phyloP scores from a whole-genome alignment of 2,113 vertebrate species.

The Elanus axillaris region DNA sequence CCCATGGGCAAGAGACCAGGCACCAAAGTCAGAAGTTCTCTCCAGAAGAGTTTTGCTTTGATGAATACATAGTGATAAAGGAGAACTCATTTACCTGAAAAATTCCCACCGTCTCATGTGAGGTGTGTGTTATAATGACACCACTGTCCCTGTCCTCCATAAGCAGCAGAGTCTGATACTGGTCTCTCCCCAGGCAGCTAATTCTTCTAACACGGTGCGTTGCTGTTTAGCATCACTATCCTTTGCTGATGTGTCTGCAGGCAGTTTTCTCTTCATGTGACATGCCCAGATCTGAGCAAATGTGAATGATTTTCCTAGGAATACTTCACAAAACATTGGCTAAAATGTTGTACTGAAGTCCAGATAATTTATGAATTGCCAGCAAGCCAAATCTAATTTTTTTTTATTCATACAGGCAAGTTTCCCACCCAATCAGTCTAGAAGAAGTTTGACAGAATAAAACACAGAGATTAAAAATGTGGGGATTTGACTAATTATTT shows the following conservation, averaged over 20 bases:
- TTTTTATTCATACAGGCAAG: background rate
- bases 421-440: background rate
- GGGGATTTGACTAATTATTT: background rate
- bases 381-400: background rate
- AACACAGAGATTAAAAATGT: background rate
- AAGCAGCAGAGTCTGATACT: background rate
- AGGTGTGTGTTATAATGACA: background rate
- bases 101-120: background rate
- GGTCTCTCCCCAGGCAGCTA: background rate
- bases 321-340: background rate
- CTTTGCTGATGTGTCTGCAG: background rate
- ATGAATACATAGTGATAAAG: background rate
- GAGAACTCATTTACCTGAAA: background rate
- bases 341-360: background rate
- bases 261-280: background rate
- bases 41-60: background rate
- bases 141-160: background rate
- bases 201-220: background rate
- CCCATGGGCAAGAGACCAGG: background rate
- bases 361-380: background rate
- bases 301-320: slow-evolving; percentile 24
- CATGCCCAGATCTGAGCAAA: background rate
- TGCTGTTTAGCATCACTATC: background rate
- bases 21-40: background rate
- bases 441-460: background rate